Base-by-base conservation (phyloP, 2,113 vertebrate genomes). In the Agapornis roseicollis region DNA sequence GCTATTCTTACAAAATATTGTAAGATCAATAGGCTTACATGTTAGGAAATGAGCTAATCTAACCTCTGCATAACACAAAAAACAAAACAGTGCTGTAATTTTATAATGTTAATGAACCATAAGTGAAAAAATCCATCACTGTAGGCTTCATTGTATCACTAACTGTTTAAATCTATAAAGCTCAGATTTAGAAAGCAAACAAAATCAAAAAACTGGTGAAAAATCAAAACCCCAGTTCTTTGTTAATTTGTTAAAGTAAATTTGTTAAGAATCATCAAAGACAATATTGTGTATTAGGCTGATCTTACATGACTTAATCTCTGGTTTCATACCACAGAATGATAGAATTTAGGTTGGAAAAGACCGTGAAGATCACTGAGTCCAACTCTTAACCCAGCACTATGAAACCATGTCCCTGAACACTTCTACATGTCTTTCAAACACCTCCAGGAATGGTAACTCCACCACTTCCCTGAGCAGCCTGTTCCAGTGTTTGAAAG, bases 1-100 rank as follows among this genome's bases (percentile, higher is more conserved):
- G 83, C 4, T 89, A 52, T 64, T 91, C 41, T 77, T 88, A 76
- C 25, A 91, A 88, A 80, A 80, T 72, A 79, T 55, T 69, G 12
- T 25, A 86, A 80, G 39, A 96, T 96, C 87, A 88, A 94, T 93
- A 94, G 28, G n/a, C 31, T 65, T 81, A 44, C 0, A 0, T 72
- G 63, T 71, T 86, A 70, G 20, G 17, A 82, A 65, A 94, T 55
- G 13, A 49, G 35, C 20, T 84, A 77, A 71, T 72, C 70, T 85
- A 50, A 80, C 56, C 47, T 76, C 35, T 47, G 6, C 18, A 24
- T 9, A 19, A 3, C 20, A 63, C 14, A n/a, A 73, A 86, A 84
- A 85, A 25, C 29, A 78, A 73, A 93, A 15, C 9, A 33, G 9
- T 28, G 11, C 24, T 61, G 25, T 41, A 42, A 85, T 70, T 81